Conservation (phyloP, 2,113 vertebrate genomes). For the Anoplopoma fimbria region DNA sequence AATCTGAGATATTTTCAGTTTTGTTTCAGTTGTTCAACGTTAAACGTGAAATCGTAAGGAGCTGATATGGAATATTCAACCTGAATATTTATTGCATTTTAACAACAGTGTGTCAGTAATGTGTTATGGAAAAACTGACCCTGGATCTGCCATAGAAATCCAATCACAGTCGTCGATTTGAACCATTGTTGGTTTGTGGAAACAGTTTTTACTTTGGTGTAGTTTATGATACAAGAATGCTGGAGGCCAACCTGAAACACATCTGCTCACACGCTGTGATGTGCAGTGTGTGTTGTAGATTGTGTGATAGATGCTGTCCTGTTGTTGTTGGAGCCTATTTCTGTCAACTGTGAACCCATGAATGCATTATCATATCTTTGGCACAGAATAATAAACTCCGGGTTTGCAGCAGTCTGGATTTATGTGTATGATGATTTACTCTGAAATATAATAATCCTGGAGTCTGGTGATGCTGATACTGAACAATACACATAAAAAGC, state of each 20-base stretch:
- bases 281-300: not conserved
- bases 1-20: not conserved
- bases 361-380: constrained; percentile 22
- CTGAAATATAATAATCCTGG: not conserved
- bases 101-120: not conserved
- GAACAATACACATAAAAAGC: not conserved
- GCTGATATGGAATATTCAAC: not conserved
- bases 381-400: not conserved
- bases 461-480: not conserved
- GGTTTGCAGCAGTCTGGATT: not conserved
- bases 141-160: not conserved
- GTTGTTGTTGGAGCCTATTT: constrained; percentile 11
- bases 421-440: not conserved
- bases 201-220: not conserved
- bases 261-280: not conserved
- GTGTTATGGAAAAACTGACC: not conserved
- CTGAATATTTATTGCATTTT: not conserved
- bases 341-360: not conserved
- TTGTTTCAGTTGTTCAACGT: not conserved
- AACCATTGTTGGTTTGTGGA: not conserved
- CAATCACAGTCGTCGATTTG: not conserved
- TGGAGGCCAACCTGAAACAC: not conserved
- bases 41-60: not conserved
- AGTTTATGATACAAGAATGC: not conserved
- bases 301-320: not conserved